A percentile compares a stretch with the other conserved stretches of the same genome.
phyloP scores from a whole-genome alignment of 2,888 invertebrate genomes.

The Hololepta plana region DNA sequence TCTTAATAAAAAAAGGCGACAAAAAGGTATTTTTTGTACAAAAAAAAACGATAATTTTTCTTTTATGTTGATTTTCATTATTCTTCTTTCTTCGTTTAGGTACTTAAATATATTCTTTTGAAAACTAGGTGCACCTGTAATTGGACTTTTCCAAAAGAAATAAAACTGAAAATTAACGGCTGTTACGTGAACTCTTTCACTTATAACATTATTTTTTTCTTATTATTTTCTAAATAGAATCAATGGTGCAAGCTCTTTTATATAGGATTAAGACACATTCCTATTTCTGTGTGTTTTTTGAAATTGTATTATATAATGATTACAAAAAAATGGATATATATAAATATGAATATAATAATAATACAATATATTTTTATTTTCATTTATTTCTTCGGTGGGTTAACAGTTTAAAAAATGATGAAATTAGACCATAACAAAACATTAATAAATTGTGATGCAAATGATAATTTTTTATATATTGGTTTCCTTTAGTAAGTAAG shows the following conservation, averaged over 20 bases:
- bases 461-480: too few species aligned
- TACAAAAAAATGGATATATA: conserved; percentile 7
- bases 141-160: too few species aligned
- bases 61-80: background rate
- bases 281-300: conserved; percentile 17
- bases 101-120: too few species aligned
- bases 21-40: conserved; percentile 6
- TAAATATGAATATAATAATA: conserved; percentile 7
- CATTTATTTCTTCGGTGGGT: conserved; percentile 12
- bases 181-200: too few species aligned
- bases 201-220: background rate
- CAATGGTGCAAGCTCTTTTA: conserved; percentile 23
- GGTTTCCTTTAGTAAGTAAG: too few species aligned
- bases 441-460: too few species aligned
- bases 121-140: too few species aligned
- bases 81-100: background rate
- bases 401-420: conserved; percentile 5
- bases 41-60: background rate
- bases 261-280: conserved; percentile 19
- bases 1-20: conserved; percentile 5
- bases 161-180: too few species aligned
- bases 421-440: too few species aligned
- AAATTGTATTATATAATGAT: conserved; percentile 8
- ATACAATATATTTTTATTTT: conserved; percentile 13
- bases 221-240: conserved; percentile 15